Percentiles rank a stretch among this genome's conserved stretches.
Conservation (phyloP, 2,888 invertebrate species). For the Andrena chrysosceles region DNA sequence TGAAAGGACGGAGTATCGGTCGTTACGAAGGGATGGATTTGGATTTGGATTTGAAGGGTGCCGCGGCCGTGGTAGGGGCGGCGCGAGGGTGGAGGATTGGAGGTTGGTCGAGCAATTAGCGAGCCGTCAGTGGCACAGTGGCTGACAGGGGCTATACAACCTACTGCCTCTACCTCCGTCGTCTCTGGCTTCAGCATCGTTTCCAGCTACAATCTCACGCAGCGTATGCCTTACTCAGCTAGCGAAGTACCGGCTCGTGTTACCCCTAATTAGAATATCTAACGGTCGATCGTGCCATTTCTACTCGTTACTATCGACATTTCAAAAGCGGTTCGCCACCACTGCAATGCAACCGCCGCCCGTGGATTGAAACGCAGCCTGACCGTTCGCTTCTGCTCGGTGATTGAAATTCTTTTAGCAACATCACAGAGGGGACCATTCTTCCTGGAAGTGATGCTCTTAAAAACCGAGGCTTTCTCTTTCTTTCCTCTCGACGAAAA, state of each 20-base stretch:
- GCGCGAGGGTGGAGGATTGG: constrained; percentile 63
- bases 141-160: constrained; percentile 79
- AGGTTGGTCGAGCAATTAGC: constrained; percentile 84
- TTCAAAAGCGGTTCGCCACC: constrained; percentile 49
- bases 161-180: constrained; percentile 61
- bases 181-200: constrained; percentile 53
- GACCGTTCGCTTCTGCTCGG: background rate
- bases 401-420: background rate
- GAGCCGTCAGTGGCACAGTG: constrained; percentile 85
- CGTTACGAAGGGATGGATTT: constrained; percentile 80
- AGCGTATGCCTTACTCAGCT: constrained; percentile 79
- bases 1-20: constrained; percentile 69
- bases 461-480: background rate
- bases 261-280: constrained; percentile 81
- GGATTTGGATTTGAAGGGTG: constrained; percentile 81
- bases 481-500: background rate
- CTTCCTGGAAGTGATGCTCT: background rate
- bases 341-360: background rate
- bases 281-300: constrained; percentile 62
- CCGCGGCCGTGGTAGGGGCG: constrained; percentile 66
- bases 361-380: no score
- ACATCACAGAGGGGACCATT: background rate
- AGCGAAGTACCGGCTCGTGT: constrained; percentile 75
- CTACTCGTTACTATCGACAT: constrained; percentile 65
- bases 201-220: constrained; percentile 52